Evolutionary conservation across 1,140 invertebrate species (phyloP).

Genomic region (Neodiprion pinetum): DNA sequence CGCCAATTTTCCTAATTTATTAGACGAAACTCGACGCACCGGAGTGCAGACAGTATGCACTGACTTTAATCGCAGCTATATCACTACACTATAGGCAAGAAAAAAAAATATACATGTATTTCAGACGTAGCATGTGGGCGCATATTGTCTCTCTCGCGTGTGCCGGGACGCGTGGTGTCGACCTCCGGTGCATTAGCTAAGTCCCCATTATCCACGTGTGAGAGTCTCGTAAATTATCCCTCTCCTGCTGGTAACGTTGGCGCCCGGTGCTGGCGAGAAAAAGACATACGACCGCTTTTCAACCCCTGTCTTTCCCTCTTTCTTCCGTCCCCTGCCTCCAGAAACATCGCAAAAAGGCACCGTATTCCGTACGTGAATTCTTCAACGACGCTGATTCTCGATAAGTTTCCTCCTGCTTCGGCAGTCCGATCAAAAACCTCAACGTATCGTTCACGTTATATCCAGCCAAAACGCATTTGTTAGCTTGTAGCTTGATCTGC

Average conservation of each 20-base stretch:
- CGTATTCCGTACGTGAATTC: not conserved
- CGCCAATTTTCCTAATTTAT: not conserved
- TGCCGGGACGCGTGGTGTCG: not conserved
- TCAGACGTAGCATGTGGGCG: not conserved
- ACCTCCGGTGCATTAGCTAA: slow-evolving; percentile 54
- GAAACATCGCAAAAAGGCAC: not conserved
- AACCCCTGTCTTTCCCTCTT: slow-evolving; percentile 1
- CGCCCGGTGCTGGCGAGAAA: slow-evolving; percentile 53
- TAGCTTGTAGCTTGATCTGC: too few species aligned
- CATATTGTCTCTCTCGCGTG: not conserved
- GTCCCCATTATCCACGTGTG: slow-evolving; percentile 59
- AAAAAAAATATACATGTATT: too few species aligned
- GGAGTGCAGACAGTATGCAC: not conserved
- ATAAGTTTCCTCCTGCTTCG: too few species aligned
- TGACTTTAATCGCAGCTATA: not conserved
- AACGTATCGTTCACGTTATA: too few species aligned
- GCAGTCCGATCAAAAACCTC: too few species aligned
- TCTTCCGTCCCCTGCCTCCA: not conserved
- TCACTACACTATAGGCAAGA: not conserved
- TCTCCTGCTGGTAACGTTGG: slow-evolving; percentile 13
- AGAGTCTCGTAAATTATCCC: slow-evolving; percentile 60
- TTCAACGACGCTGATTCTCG: not conserved
- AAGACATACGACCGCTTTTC: slow-evolving; percentile 51
- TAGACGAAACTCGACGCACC: not conserved
- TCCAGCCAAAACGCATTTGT: too few species aligned